Conservation (phyloP, 2,113 vertebrate species). For the Piaya cayana region DNA sequence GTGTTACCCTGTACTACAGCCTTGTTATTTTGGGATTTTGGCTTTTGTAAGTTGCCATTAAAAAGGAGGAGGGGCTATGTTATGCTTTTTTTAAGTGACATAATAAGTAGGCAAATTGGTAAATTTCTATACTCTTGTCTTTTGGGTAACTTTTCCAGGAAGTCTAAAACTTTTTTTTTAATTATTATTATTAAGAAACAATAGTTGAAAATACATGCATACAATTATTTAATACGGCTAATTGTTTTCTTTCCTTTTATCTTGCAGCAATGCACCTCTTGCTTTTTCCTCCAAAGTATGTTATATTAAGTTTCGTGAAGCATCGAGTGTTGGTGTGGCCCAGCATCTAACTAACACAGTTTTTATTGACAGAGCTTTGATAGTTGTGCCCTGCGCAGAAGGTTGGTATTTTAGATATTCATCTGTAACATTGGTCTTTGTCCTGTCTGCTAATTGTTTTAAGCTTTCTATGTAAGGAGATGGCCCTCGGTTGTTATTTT, state of each 20-base stretch:
- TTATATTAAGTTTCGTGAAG: slow-evolving; percentile 95
- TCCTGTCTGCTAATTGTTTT: slow-evolving; percentile 48
- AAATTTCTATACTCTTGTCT: neutral
- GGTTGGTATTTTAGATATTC: slow-evolving; percentile 84
- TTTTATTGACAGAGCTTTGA: slow-evolving; percentile 99
- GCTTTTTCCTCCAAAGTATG: slow-evolving; percentile 98
- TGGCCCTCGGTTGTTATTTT: neutral
- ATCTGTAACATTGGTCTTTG: slow-evolving; percentile 49
- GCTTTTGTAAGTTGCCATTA: neutral
- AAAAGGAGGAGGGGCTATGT: neutral
- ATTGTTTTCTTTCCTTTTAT: slow-evolving; percentile 61
- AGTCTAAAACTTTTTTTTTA: neutral
- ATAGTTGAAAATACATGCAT: too few relatives aligned
- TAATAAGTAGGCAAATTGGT: neutral
- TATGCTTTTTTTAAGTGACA: neutral
- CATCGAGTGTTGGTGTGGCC: slow-evolving; percentile 96
- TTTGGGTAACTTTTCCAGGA: neutral
- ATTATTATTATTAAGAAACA: too few relatives aligned
- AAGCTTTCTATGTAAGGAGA: slow-evolving; percentile 47
- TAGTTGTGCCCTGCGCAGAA: slow-evolving; percentile 99
- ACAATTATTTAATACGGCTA: neutral
- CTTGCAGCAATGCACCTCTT: slow-evolving; percentile 88
- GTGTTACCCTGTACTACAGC: neutral
- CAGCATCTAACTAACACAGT: slow-evolving; percentile 99
- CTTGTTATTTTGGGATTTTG: neutral